Base-by-base conservation (phyloP, 2,113 vertebrate genomes). In the Sterrhoptilus dennistouni region DNA sequence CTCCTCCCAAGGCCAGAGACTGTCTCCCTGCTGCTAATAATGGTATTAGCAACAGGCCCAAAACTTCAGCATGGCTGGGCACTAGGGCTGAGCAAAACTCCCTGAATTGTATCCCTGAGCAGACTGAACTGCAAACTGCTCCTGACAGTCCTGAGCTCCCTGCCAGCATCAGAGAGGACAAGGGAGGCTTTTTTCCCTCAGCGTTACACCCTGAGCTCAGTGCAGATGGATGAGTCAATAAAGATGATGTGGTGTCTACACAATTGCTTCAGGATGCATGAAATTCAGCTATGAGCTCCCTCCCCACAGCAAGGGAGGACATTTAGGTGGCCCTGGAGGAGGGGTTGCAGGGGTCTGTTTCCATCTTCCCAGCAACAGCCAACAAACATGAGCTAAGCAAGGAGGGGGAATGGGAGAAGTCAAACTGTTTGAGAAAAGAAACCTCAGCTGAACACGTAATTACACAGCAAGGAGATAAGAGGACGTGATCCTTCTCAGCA, bases 231-330 rank as follows among this genome's bases (percentile, higher is more conserved):
- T 83, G 89, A 83, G 91, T 70, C 76, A 80, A 69, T 94, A 80
- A 68, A 81, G 87, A 90, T 60, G 74, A 94, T 49, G 45, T 0
- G 5, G 59, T 85, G 63, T 53, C 78, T 63, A 84, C 52, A 47
- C 57, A 94, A 82, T 84, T 89, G 81, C 93, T 97, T 74, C 77
- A 47, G 90, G 76, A 92, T 90, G 84, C 87, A 90, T 90, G 89
- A 96, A 96, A 93, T 94, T 65, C 91, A 92, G 76, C 89, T 45
- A 5, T 71, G 69, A 95, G 61, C 93, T 90, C 81, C 38, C 12
- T 96, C 49, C 49, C 72, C 65, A 60, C 69, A 84, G 94, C 83
- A 56, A 79, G 56, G 65, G 45, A 94, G 53, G 53, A 66, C 68
- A 76, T 49, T 89, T 79, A 81, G 80, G 89, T 93, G 89, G 77